Evolutionary conservation across 64 coral and sea anemone species (phyloP).

Genomic region (Actinia equina): DNA sequence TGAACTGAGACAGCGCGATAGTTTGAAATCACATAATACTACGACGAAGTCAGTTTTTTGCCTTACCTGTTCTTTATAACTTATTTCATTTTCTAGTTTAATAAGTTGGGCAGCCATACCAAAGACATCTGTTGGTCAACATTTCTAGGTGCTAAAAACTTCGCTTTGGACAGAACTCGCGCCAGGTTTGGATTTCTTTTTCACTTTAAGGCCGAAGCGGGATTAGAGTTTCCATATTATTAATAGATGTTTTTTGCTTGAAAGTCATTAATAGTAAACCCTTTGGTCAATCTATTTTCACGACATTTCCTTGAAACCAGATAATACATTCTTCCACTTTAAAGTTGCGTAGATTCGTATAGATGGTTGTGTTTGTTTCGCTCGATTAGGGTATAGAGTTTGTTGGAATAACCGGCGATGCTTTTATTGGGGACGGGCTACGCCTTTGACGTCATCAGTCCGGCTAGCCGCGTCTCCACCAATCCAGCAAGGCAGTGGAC

Average conservation of each 20-base stretch:
- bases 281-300: background rate
- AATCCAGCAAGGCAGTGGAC: too few relatives aligned
- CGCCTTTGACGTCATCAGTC: background rate
- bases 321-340: background rate
- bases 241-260: background rate
- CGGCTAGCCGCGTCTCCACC: too few relatives aligned
- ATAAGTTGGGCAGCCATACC: conserved; percentile 58
- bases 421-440: too few relatives aligned
- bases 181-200: conserved; percentile 32
- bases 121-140: conserved; percentile 54
- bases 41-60: conserved; percentile 68
- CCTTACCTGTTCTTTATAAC: conserved; percentile 50
- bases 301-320: background rate
- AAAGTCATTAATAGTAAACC: background rate
- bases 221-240: conserved; percentile 9
- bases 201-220: conserved; percentile 45
- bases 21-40: conserved; percentile 37
- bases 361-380: background rate
- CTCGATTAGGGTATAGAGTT: background rate
- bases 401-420: too few relatives aligned
- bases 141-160: conserved; percentile 58
- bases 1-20: conserved; percentile 69
- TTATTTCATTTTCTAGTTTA: conserved; percentile 61
- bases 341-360: background rate
- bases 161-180: conserved; percentile 68